Conservation (phyloP, 2,797 vertebrate species). For the Nyctalus aviator region DNA sequence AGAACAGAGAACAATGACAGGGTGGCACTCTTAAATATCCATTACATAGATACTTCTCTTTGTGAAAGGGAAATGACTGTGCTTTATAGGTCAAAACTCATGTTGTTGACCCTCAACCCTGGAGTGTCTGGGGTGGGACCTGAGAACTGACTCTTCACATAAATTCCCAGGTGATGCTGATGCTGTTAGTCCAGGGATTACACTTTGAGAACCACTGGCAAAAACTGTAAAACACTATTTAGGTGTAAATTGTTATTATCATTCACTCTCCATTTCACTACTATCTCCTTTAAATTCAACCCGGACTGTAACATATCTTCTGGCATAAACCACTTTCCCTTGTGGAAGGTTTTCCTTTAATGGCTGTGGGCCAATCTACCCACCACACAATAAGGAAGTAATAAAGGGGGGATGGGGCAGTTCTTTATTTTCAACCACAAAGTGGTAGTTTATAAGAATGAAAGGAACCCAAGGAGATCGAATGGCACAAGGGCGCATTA, state of each 20-base stretch:
- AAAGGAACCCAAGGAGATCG: conserved; percentile 11
- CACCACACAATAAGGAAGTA: not conserved
- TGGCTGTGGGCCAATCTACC: not conserved
- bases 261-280: not conserved
- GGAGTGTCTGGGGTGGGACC: not conserved
- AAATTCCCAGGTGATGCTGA: not conserved
- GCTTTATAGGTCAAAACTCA: conserved; percentile 33
- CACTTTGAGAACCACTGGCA: not conserved
- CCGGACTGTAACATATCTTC: not conserved
- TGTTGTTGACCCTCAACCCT: not conserved
- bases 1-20: conserved; percentile 30
- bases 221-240: not conserved
- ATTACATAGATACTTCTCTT: conserved; percentile 33
- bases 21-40: conserved; percentile 47
- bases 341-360: not conserved
- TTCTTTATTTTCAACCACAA: conserved; percentile 38
- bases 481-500: not conserved
- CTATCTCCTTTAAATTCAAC: not conserved
- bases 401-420: not conserved
- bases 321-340: conserved; percentile 16
- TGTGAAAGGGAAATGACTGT: not conserved
- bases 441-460: not conserved
- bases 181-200: not conserved
- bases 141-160: not conserved
- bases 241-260: not conserved